Conservation (phyloP, 2,888 invertebrate species). For the Lordiphosa fenestrarum region DNA sequence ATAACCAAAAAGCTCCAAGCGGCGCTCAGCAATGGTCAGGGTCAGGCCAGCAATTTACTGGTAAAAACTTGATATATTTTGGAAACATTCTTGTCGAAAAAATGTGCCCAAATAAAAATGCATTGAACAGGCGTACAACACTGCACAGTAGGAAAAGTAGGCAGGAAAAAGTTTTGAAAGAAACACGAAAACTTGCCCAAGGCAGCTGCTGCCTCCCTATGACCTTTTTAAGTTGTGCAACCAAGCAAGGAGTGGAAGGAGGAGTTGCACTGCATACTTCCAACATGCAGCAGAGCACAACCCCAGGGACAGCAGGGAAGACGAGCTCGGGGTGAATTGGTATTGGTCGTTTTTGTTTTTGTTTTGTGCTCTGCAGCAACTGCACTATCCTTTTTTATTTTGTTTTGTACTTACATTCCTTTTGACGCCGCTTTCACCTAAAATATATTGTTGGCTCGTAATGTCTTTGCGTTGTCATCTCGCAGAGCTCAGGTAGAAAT, state of each 20-base stretch:
- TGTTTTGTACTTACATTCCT: slow-evolving; percentile 24
- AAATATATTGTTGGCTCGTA: slow-evolving; percentile 5
- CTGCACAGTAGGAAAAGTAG: slow-evolving; percentile 26
- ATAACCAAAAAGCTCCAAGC: slow-evolving; percentile 25
- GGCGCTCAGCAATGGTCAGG: slow-evolving; percentile 27
- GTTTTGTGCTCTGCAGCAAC: slow-evolving; percentile 9
- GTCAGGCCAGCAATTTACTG: neutral
- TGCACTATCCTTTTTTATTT: slow-evolving; percentile 9
- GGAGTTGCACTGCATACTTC: slow-evolving; percentile 2
- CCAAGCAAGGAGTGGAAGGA: slow-evolving; percentile 35
- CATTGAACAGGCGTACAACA: slow-evolving; percentile 59
- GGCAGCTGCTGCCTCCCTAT: slow-evolving; percentile 27
- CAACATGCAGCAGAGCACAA: slow-evolving; percentile 14
- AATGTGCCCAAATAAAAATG: slow-evolving; percentile 60
- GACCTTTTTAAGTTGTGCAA: slow-evolving; percentile 53
- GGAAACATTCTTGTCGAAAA: slow-evolving; percentile 35
- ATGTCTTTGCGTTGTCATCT: slow-evolving; percentile 12
- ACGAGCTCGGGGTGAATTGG: slow-evolving; percentile 13
- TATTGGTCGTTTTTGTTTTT: slow-evolving; percentile 43
- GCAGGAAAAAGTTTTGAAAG: slow-evolving; percentile 2
- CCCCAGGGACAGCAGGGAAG: slow-evolving; percentile 1
- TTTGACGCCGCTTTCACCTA: slow-evolving; percentile 51
- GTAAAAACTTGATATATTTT: slow-evolving; percentile 4
- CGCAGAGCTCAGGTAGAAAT: slow-evolving; percentile 42
- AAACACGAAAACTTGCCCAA: slow-evolving; percentile 5